A percentile compares a stretch with the other conserved stretches of the same genome.
phyloP scores from a whole-genome alignment of 2,888 invertebrate genomes.

The Diaprepes abbreviatus region DNA sequence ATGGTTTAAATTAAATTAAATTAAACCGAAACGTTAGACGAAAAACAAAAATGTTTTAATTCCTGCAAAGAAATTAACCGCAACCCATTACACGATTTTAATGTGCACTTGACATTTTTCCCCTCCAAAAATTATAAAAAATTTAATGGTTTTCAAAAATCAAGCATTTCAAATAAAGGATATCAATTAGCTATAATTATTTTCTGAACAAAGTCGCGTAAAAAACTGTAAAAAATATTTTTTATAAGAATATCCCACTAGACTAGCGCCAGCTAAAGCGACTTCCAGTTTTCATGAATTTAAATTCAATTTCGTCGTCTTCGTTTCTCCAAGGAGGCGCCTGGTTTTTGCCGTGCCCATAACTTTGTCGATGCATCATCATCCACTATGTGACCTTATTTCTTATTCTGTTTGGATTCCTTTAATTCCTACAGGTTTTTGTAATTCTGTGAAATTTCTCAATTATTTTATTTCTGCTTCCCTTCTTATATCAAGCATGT shows the following conservation, averaged over 20 bases:
- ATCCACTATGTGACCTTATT: slow-evolving; percentile 54
- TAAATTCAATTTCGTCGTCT: slow-evolving; percentile 63
- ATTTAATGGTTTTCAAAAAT: too few relatives aligned
- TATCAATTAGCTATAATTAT: too few relatives aligned
- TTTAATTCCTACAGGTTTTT: slow-evolving; percentile 31
- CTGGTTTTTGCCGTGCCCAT: slow-evolving; percentile 64
- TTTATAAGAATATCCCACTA: slow-evolving; percentile 22
- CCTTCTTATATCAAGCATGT: background rate
- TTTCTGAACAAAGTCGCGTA: too few relatives aligned
- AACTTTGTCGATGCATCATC: slow-evolving; percentile 65
- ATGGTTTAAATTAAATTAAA: too few relatives aligned
- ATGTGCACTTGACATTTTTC: too few relatives aligned
- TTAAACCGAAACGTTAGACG: too few relatives aligned
- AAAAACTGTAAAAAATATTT: too few relatives aligned
- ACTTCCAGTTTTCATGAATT: slow-evolving; percentile 67
- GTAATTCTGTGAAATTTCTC: slow-evolving; percentile 21
- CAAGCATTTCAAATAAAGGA: too few relatives aligned
- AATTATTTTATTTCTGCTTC: slow-evolving; percentile 7
- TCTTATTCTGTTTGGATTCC: slow-evolving; percentile 33
- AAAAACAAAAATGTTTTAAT: too few relatives aligned
- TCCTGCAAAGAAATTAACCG: too few relatives aligned
- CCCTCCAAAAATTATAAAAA: too few relatives aligned
- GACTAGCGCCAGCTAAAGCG: slow-evolving; percentile 51
- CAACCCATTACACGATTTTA: too few relatives aligned
- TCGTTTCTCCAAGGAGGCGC: slow-evolving; percentile 32